These are phyloP conservation scores for Sclerurus mexicanus DNA, from an alignment of 2,113 vertebrate species.

Conservation along the genomic window DNA sequence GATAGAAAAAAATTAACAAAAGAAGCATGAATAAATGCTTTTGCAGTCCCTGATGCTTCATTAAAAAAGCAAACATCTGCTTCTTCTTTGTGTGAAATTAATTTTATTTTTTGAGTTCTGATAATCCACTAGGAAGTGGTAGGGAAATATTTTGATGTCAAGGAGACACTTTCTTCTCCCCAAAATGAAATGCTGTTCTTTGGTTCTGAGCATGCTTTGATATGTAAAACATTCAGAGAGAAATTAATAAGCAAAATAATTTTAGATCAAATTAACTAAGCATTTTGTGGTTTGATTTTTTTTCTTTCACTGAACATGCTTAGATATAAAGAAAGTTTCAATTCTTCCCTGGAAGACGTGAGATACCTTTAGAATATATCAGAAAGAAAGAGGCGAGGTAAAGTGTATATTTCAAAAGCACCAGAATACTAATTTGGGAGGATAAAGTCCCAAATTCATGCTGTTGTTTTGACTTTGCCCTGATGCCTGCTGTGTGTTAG, in stretches of 20 bases:
- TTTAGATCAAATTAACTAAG: not conserved
- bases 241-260: not conserved
- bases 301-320: not conserved
- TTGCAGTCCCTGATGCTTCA: not conserved
- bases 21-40: not conserved
- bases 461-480: not conserved
- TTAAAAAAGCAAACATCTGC: not conserved
- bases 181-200: not conserved
- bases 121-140: not conserved
- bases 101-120: not conserved
- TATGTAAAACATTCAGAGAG: not conserved
- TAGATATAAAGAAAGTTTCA: not conserved
- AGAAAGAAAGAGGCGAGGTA: not conserved
- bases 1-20: not conserved
- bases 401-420: not conserved
- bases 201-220: not conserved
- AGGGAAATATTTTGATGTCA: not conserved
- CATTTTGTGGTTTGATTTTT: not conserved
- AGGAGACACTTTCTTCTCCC: not conserved
- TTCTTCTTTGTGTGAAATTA: not conserved
- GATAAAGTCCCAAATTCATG: not conserved
- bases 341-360: not conserved
- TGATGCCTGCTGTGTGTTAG: not conserved
- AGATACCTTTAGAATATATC: not conserved
- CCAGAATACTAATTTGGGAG: not conserved